These are phyloP conservation scores for Mesorhabditis spiculigera DNA, from an alignment of 2,888 invertebrate species.

Conservation along the genomic window DNA sequence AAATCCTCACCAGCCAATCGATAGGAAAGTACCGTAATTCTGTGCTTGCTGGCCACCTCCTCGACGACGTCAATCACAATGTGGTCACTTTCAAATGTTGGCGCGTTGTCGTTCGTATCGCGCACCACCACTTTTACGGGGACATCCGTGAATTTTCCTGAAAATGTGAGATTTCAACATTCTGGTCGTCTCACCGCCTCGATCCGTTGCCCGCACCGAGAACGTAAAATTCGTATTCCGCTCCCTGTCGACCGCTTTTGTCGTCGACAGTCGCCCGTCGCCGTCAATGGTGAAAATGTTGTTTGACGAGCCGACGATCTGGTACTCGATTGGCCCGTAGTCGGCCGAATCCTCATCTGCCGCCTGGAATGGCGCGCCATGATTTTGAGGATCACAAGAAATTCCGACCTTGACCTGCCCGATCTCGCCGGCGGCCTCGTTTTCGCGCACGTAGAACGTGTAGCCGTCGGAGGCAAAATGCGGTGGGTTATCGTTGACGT, in stretches of 20 bases:
- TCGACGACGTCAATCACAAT: conserved; percentile 24
- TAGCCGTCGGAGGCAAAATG: conserved; percentile 24
- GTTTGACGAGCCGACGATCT: conserved; percentile 15
- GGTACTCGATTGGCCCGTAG: conserved; percentile 3
- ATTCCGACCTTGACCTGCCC: conserved; percentile 19
- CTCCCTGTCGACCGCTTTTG: conserved; percentile 33
- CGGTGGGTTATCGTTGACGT: conserved; percentile 5
- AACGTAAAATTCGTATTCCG: conserved; percentile 23
- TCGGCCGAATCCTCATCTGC: background rate
- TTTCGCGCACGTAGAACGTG: conserved; percentile 26
- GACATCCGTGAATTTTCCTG: conserved; percentile 19
- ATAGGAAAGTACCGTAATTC: conserved; percentile 16
- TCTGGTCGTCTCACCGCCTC: conserved; percentile 15
- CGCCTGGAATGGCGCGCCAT: background rate
- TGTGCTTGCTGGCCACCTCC: conserved; percentile 25
- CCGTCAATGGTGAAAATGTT: conserved; percentile 25
- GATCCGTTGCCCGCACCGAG: conserved; percentile 28
- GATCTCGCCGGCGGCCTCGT: conserved; percentile 19
- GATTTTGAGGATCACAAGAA: background rate
- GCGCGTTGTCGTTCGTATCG: conserved; percentile 57
- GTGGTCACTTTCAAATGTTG: conserved; percentile 29
- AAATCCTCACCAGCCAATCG: background rate
- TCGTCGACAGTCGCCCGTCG: conserved; percentile 23
- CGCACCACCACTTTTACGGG: conserved; percentile 39
- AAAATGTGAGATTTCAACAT: conserved; percentile 2